phyloP scores from a whole-genome alignment of 2,113 vertebrate genomes.

The Alethe diademata region DNA sequence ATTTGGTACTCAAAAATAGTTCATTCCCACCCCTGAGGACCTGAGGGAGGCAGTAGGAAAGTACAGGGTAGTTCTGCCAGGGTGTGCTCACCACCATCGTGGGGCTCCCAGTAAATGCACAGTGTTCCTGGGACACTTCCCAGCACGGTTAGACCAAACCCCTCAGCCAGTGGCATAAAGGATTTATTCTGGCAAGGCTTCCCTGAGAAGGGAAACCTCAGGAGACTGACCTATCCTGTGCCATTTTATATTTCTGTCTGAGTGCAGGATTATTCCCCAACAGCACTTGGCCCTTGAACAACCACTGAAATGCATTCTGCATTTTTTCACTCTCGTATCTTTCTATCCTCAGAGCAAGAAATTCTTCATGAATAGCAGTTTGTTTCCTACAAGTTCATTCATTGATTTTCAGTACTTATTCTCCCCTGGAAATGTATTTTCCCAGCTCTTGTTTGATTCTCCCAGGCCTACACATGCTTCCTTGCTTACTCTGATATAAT shows the following conservation, averaged over 20 bases:
- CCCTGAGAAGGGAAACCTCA: constrained; percentile 16
- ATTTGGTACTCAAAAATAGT: not conserved
- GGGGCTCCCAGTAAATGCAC: not conserved
- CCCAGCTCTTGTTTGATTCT: not conserved
- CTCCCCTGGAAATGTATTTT: constrained; percentile 1
- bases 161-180: not conserved
- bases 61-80: not conserved
- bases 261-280: not conserved
- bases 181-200: constrained; percentile 11
- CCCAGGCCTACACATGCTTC: constrained; percentile 34
- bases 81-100: not conserved
- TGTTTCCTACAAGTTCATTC: constrained; percentile 17
- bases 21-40: not conserved
- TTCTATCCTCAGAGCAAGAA: not conserved
- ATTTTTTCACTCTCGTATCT: not conserved
- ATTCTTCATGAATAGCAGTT: not conserved
- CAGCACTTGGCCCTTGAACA: not conserved
- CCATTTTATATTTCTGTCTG: constrained; percentile 19
- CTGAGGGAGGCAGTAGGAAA: not conserved
- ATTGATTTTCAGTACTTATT: not conserved
- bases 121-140: not conserved
- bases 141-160: not conserved
- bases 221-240: not conserved
- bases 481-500: constrained; percentile 58
- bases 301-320: not conserved